Evolutionary conservation across 2,113 vertebrate species (phyloP).

Genomic region (Micronycteris hirsuta): DNA sequence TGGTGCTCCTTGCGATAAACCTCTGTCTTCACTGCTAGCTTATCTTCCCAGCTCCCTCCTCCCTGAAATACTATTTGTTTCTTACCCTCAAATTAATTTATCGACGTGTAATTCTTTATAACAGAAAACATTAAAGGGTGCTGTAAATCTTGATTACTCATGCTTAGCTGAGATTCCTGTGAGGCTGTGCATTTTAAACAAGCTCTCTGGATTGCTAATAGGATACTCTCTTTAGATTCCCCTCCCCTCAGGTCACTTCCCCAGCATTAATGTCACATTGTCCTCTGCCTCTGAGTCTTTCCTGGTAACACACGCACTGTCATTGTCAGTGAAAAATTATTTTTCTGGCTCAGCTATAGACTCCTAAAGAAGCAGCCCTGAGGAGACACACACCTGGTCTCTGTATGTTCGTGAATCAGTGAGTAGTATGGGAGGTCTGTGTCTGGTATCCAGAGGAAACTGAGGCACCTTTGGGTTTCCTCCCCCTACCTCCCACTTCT

Average conservation of each 20-base stretch:
- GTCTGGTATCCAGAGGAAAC: neutral
- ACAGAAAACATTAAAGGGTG: neutral
- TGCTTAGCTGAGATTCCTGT: neutral
- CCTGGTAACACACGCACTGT: neutral
- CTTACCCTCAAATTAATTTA: neutral
- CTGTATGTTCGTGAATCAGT: neutral
- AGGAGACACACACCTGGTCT: neutral
- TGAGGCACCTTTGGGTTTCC: slow-evolving; percentile 7
- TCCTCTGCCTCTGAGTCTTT: neutral
- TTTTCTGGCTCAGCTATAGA: neutral
- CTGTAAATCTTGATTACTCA: neutral
- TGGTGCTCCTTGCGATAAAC: neutral
- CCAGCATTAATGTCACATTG: neutral
- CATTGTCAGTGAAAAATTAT: neutral
- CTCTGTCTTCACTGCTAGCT: neutral
- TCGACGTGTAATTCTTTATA: neutral
- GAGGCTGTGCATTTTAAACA: neutral
- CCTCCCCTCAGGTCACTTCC: too few species aligned
- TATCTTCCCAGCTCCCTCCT: neutral
- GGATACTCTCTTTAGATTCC: neutral
- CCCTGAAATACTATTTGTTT: neutral
- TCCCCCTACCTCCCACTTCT: neutral
- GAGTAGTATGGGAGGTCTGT: neutral
- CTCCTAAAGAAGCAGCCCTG: neutral
- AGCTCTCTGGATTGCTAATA: neutral